Conservation (phyloP, 2,888 invertebrate species). For the Caenorhabditis sp. region DNA sequence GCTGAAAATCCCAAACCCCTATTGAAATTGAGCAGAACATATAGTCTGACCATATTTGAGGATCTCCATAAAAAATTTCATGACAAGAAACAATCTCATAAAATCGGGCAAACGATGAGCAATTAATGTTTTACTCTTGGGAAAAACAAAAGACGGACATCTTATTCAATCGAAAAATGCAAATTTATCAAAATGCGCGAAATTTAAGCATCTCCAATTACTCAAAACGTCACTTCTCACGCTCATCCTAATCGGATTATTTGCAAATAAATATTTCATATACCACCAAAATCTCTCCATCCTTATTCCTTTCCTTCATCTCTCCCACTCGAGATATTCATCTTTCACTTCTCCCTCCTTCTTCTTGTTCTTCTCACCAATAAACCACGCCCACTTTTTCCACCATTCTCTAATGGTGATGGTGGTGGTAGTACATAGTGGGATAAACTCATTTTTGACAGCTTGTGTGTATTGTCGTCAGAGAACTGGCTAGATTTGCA, state of each 20-base stretch:
- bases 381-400: slow-evolving; percentile 1
- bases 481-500: not conserved
- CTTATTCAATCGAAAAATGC: not conserved
- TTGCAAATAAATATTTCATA: not conserved
- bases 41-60: not conserved
- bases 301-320: not conserved
- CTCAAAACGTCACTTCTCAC: slow-evolving; percentile 1
- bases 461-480: not conserved
- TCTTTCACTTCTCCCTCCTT: slow-evolving; percentile 9
- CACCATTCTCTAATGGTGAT: not conserved
- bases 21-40: no score
- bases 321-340: slow-evolving; percentile 36
- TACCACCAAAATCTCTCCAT: not conserved
- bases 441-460: not conserved
- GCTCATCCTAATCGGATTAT: slow-evolving; percentile 1
- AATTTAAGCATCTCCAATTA: slow-evolving; percentile 1
- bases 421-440: no score
- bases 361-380: not conserved
- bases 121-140: not conserved
- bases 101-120: not conserved
- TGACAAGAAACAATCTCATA: not conserved
- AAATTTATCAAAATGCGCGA: not conserved
- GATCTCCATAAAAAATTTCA: not conserved
- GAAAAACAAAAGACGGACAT: not conserved
- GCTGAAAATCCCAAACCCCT: no score